Percentiles rank a stretch among this genome's conserved stretches.
phyloP scores from a whole-genome alignment of 2,888 invertebrate genomes.

The Pyrocoelia pectoralis region DNA sequence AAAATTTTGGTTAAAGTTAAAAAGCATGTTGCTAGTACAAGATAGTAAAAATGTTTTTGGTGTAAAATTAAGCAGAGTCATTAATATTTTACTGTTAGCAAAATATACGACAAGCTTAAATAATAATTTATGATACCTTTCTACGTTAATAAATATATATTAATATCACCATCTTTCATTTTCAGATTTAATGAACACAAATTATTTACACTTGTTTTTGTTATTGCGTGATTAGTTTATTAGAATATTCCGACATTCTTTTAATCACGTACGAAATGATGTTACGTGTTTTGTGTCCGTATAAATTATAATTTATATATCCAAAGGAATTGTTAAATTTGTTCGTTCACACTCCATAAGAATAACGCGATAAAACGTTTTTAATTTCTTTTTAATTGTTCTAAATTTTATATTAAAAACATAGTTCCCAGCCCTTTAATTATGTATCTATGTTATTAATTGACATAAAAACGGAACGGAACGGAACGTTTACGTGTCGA shows the following conservation, averaged over 20 bases:
- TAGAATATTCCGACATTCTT: slow-evolving; percentile 1
- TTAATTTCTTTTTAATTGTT: not conserved
- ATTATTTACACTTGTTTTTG: slow-evolving; percentile 43
- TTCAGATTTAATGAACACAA: slow-evolving; percentile 34
- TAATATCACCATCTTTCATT: not conserved
- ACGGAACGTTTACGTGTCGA: slow-evolving; percentile 21
- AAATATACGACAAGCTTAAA: slow-evolving; percentile 49
- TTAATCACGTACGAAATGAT: not conserved
- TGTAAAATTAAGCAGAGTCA: slow-evolving; percentile 55
- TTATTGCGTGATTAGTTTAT: not conserved
- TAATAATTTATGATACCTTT: slow-evolving; percentile 48
- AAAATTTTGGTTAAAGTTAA: slow-evolving; percentile 23
- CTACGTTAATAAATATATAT: slow-evolving; percentile 40
- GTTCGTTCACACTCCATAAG: no score
- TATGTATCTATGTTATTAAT: not conserved
- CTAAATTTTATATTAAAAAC: no score
- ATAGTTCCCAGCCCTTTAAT: no score
- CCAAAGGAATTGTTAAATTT: no score
- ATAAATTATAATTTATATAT: no score
- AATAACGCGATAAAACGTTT: no score
- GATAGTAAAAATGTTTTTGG: slow-evolving; percentile 60
- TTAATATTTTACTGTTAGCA: slow-evolving; percentile 54
- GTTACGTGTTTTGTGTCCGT: not conserved
- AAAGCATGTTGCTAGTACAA: slow-evolving; percentile 23
- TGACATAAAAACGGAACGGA: not conserved